Evolutionary conservation across 92 coral and sea anemone genomes (phyloP).

Genomic region (Epizoanthus ramosus): DNA sequence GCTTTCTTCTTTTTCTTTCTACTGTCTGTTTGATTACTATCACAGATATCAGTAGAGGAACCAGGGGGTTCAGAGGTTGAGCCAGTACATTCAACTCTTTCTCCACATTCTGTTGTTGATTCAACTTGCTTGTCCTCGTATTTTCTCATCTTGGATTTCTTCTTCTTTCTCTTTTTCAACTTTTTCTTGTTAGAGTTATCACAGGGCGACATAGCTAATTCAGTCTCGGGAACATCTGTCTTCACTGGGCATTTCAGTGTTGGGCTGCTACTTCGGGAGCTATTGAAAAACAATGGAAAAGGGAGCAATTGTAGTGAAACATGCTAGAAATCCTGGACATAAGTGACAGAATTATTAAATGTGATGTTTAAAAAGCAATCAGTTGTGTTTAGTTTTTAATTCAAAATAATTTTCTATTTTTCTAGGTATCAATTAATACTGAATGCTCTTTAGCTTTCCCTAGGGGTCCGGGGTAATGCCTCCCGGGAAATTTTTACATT

Average conservation of each 20-base stretch:
- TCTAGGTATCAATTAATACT: no score
- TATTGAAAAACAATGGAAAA: not conserved
- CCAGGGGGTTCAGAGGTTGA: no score
- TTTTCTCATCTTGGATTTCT: not conserved
- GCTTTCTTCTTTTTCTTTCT: conserved; percentile 38
- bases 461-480: no score
- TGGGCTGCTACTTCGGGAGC: conserved; percentile 56
- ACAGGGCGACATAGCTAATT: not conserved
- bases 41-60: not conserved
- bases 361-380: no score
- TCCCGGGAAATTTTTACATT: no score
- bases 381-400: no score
- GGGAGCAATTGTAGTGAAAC: not conserved
- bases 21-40: conserved; percentile 25
- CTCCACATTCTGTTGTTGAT: not conserved
- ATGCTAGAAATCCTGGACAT: not conserved
- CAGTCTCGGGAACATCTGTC: conserved; percentile 31
- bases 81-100: not conserved
- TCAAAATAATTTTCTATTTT: no score
- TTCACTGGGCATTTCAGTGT: conserved; percentile 24
- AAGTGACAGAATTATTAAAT: no score
- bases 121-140: not conserved
- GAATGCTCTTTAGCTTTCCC: no score
- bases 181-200: not conserved
- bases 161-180: conserved; percentile 9